A percentile compares a stretch with the other conserved stretches of the same genome.
Evolutionary conservation across 1,140 invertebrate species (phyloP).

Genomic region (Streblospio benedicti): DNA sequence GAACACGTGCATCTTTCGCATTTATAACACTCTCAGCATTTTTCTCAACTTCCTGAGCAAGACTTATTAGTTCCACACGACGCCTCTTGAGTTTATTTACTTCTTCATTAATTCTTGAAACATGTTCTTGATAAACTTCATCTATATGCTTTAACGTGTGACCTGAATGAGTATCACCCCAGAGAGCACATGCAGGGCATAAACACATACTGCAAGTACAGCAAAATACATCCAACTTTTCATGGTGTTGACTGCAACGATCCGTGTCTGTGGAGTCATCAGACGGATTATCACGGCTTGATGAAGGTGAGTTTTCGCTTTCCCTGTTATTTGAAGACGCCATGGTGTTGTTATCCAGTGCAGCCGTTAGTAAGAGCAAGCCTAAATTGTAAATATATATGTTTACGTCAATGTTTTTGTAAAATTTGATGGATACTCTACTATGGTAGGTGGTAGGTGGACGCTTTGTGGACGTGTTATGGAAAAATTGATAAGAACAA

Average conservation of each 20-base stretch:
- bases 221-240: constrained; percentile 85
- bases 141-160: constrained; percentile 86
- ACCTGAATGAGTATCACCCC: constrained; percentile 79
- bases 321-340: no score
- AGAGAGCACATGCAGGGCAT: constrained; percentile 88
- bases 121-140: constrained; percentile 81
- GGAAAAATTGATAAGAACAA: no score
- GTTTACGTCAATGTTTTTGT: no score
- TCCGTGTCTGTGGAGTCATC: no score
- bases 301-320: no score
- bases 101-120: constrained; percentile 75
- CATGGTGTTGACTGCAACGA: constrained; percentile 70
- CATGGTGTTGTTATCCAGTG: no score
- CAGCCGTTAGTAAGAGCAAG: no score
- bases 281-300: no score
- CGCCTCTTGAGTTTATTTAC: constrained; percentile 69
- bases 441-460: no score
- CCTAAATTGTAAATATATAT: no score
- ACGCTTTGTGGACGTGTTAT: no score
- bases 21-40: constrained; percentile 81
- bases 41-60: constrained; percentile 81
- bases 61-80: constrained; percentile 73
- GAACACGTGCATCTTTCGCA: constrained; percentile 82
- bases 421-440: no score
- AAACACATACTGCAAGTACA: constrained; percentile 82